These are phyloP conservation scores for Eupithecia dodoneata DNA, from an alignment of 2,888 invertebrate species.

Conservation along the genomic window DNA sequence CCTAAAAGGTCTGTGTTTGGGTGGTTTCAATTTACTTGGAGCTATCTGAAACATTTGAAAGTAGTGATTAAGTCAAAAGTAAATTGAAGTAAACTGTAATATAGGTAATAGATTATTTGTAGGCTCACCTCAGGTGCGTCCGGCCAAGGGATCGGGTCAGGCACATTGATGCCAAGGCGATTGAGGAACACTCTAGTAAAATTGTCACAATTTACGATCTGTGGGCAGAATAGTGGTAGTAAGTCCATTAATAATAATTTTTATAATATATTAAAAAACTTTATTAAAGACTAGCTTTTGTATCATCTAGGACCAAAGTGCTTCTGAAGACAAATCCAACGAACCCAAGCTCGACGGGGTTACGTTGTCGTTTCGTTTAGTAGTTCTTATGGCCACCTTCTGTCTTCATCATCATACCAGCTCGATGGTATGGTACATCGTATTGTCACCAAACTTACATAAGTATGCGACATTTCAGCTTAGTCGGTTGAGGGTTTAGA, in stretches of 20 bases:
- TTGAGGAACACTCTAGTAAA: conserved; percentile 94
- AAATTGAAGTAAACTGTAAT: not conserved
- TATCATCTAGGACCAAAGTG: no score
- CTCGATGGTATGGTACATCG: no score
- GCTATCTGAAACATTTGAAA: conserved; percentile 59
- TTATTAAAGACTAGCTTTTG: no score
- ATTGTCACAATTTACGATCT: conserved; percentile 93
- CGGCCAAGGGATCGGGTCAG: conserved; percentile 84
- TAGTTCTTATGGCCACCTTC: no score
- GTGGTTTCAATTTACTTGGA: conserved; percentile 54
- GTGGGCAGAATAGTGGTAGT: conserved; percentile 59
- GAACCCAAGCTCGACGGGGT: no score
- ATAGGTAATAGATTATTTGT: not conserved
- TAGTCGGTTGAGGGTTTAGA: no score
- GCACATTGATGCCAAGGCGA: conserved; percentile 92
- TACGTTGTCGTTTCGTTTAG: no score
- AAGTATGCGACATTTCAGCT: no score
- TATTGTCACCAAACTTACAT: no score
- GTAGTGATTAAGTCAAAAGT: not conserved
- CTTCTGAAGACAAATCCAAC: no score
- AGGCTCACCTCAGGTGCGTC: conserved; percentile 67
- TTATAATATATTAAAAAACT: no score
- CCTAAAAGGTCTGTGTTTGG: conserved; percentile 86
- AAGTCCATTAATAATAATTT: not conserved
- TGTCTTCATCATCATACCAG: no score